phyloP scores from a whole-genome alignment of 2,113 vertebrate species.

The Tyrannus savana region DNA sequence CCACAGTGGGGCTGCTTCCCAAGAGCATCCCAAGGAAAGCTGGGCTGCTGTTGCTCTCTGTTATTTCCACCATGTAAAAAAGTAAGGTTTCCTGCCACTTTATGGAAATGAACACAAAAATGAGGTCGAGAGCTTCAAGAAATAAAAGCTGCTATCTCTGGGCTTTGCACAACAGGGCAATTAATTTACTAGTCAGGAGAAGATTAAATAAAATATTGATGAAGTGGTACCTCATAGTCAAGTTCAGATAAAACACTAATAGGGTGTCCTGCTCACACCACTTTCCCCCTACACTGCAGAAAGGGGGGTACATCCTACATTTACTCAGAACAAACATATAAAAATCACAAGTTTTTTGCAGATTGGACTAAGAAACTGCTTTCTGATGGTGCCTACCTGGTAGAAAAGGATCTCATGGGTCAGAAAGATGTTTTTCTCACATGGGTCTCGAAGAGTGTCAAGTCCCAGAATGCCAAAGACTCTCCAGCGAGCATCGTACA shows the following conservation, averaged over 20 bases:
- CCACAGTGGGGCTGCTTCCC: neutral
- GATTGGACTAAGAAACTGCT: neutral
- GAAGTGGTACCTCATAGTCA: neutral
- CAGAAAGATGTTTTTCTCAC: constrained; percentile 69
- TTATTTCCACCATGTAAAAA: neutral
- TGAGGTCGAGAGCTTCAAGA: neutral
- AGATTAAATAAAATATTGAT: neutral
- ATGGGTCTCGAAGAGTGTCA: constrained; percentile 74
- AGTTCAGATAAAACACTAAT: neutral
- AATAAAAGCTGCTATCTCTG: neutral
- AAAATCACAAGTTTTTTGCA: neutral
- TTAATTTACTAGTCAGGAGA: neutral
- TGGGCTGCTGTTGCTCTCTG: accelerated
- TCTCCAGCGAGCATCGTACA: constrained; percentile 69
- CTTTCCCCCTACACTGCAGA: neutral
- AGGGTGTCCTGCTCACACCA: neutral
- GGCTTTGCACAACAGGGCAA: neutral
- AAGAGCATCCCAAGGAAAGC: neutral
- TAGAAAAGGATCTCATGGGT: constrained; percentile 80
- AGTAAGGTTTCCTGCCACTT: neutral
- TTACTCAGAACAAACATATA: neutral
- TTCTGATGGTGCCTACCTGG: constrained; percentile 62
- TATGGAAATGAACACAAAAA: neutral
- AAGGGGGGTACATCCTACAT: accelerated
- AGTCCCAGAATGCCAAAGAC: constrained; percentile 77